A percentile compares a stretch with the other conserved stretches of the same genome.
These are phyloP conservation scores for Teinopalpus imperialis DNA, from an alignment of 2,888 invertebrate genomes.

Conservation along the genomic window DNA sequence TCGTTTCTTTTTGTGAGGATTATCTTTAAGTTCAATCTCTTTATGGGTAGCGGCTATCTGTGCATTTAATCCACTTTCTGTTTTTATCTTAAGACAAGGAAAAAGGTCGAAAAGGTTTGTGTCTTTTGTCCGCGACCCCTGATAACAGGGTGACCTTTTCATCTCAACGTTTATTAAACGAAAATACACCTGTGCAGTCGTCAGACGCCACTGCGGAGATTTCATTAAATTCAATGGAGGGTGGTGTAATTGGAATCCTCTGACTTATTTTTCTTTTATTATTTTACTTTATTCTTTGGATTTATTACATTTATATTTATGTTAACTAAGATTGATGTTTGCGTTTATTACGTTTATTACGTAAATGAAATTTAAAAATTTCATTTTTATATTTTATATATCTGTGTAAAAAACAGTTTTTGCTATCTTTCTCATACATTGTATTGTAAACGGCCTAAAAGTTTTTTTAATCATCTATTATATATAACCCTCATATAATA, in stretches of 20 bases:
- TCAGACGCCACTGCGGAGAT: slow-evolving; percentile 51
- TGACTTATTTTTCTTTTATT: slow-evolving; percentile 38
- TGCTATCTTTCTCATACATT: too few species aligned
- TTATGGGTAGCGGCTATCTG: slow-evolving; percentile 67
- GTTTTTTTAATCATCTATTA: too few species aligned
- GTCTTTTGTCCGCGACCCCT: slow-evolving; percentile 61
- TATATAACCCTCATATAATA: too few species aligned
- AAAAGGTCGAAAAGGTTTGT: slow-evolving; percentile 56
- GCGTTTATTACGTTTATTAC: too few species aligned
- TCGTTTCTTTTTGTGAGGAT: slow-evolving; percentile 44
- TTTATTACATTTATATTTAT: slow-evolving; percentile 27
- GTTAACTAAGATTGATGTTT: too few species aligned
- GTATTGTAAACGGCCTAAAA: too few species aligned
- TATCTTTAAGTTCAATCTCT: slow-evolving; percentile 60
- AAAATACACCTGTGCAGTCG: slow-evolving; percentile 66
- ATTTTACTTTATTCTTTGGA: slow-evolving; percentile 37
- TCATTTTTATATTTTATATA: too few species aligned
- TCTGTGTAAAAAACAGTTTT: too few species aligned
- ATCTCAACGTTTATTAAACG: slow-evolving; percentile 61
- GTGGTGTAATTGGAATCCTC: slow-evolving; percentile 47
- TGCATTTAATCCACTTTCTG: slow-evolving; percentile 74
- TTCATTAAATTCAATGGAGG: slow-evolving; percentile 62
- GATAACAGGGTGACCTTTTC: slow-evolving; percentile 61
- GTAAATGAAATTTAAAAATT: too few species aligned
- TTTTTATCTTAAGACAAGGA: slow-evolving; percentile 67